A percentile compares a stretch with the other conserved stretches of the same genome.
Conservation (phyloP, 2,113 vertebrate genomes). For the Melanostigma gelatinosum region DNA sequence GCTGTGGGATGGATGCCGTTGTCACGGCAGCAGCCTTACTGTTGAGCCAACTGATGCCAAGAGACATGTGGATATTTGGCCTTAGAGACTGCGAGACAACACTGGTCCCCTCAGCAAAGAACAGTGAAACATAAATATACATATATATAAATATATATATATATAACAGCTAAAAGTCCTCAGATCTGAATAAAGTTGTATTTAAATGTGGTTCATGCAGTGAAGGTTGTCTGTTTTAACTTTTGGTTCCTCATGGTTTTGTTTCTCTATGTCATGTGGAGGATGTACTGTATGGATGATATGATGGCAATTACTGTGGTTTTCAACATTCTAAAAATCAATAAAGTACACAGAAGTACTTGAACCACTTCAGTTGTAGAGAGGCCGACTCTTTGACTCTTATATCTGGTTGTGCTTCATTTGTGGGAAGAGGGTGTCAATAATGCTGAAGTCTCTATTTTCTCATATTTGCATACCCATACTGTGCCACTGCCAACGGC, state of each 20-base stretch:
- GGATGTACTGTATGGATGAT: conserved; percentile 82
- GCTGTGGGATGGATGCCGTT: conserved; percentile 46
- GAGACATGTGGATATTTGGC: conserved; percentile 69
- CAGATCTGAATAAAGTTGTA: conserved; percentile 83
- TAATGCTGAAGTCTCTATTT: conserved; percentile 67
- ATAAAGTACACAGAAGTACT: conserved; percentile 80
- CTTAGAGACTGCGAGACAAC: conserved; percentile 70
- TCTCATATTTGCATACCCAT: conserved; percentile 71
- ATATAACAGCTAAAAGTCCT: conserved; percentile 69
- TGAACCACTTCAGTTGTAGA: conserved; percentile 57
- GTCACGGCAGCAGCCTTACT: conserved; percentile 63
- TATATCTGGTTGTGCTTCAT: conserved; percentile 56
- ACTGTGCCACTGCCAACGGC: conserved; percentile 69
- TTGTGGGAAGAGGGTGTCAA: conserved; percentile 66
- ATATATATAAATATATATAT: conserved; percentile 63
- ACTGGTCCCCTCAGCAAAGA: conserved; percentile 61
- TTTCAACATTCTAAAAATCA: conserved; percentile 79
- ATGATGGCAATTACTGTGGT: conserved; percentile 83
- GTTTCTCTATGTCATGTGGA: conserved; percentile 77
- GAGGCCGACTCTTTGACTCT: conserved; percentile 37
- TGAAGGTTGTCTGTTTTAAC: conserved; percentile 78
- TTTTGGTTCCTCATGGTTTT: conserved; percentile 67
- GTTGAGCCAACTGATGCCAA: conserved; percentile 59
- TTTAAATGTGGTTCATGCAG: conserved; percentile 83
- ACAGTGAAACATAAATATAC: conserved; percentile 70